phyloP scores from a whole-genome alignment of 1,140 invertebrate species.

The Laupala kohalensis region DNA sequence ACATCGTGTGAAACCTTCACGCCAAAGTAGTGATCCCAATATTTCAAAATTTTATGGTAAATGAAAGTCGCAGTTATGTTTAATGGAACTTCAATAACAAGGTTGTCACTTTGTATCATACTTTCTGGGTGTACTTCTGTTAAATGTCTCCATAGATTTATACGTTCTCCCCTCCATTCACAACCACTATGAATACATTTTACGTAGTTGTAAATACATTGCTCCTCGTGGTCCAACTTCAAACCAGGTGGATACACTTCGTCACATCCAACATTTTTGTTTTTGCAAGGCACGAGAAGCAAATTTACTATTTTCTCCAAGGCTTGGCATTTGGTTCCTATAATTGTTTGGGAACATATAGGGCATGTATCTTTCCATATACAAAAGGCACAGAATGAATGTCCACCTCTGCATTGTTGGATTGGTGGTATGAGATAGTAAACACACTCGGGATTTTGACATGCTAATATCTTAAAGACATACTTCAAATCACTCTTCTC shows the following conservation, averaged over 20 bases:
- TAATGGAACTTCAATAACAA: not conserved
- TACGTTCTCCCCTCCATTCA: not conserved
- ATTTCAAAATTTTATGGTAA: not conserved
- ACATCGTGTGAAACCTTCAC: not conserved
- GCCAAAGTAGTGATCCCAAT: not conserved
- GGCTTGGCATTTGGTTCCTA: not conserved
- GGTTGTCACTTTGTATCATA: not conserved
- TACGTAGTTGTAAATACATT: not conserved
- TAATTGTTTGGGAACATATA: not conserved
- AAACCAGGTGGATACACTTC: not conserved
- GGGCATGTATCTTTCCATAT: not conserved
- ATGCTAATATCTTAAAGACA: not conserved
- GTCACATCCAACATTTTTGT: not conserved
- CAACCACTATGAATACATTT: not conserved
- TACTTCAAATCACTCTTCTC: not conserved
- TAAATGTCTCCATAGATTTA: not conserved
- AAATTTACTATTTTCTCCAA: not conserved
- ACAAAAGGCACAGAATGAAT: not conserved
- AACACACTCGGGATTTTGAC: not conserved
- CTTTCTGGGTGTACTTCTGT: not conserved
- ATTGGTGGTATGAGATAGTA: not conserved
- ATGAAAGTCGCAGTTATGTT: not conserved
- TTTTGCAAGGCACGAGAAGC: not conserved
- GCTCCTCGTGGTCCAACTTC: not conserved
- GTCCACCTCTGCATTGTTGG: not conserved